Conservation (phyloP, 2,888 invertebrate species). For the Agelastica alni region DNA sequence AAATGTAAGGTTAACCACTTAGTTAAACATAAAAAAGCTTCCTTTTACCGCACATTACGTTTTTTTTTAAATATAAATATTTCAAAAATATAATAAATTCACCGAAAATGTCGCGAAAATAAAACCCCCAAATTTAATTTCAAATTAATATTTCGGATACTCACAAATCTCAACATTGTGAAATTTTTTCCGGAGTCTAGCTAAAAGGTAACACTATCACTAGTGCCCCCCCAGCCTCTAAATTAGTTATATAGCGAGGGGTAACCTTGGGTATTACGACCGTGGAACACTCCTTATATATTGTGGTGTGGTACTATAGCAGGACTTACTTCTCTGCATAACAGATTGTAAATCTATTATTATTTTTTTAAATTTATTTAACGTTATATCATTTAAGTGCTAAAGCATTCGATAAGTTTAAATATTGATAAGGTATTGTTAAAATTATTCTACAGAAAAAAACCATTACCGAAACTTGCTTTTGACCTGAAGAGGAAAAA, state of each 20-base stretch:
- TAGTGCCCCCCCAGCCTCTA: slow-evolving; percentile 52
- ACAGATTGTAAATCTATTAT: too few relatives aligned
- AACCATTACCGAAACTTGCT: too few relatives aligned
- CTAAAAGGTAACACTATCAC: slow-evolving; percentile 52
- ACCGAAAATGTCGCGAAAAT: slow-evolving; percentile 9
- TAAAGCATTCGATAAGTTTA: too few relatives aligned
- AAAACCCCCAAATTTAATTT: slow-evolving; percentile 9
- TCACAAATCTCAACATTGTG: slow-evolving; percentile 51
- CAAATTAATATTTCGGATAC: slow-evolving; percentile 40
- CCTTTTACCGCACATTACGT: too few relatives aligned
- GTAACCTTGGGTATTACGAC: slow-evolving; percentile 55
- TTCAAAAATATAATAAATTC: slow-evolving; percentile 11
- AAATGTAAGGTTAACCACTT: slow-evolving; percentile 9
- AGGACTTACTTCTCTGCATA: too few relatives aligned
- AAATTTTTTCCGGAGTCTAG: slow-evolving; percentile 45
- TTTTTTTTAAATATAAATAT: too few relatives aligned
- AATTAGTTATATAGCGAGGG: slow-evolving; percentile 51
- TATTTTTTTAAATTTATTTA: too few relatives aligned
- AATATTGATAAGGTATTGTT: too few relatives aligned
- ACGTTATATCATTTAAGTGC: too few relatives aligned
- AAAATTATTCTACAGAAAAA: too few relatives aligned
- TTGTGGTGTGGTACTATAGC: slow-evolving; percentile 18
- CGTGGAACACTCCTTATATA: slow-evolving; percentile 53
- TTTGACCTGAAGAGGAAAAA: too few relatives aligned
- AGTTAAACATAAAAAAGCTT: too few relatives aligned